Percentiles rank a stretch among this genome's conserved stretches.
phyloP scores from a whole-genome alignment of 1,140 invertebrate genomes.

The Telenomus remus region DNA sequence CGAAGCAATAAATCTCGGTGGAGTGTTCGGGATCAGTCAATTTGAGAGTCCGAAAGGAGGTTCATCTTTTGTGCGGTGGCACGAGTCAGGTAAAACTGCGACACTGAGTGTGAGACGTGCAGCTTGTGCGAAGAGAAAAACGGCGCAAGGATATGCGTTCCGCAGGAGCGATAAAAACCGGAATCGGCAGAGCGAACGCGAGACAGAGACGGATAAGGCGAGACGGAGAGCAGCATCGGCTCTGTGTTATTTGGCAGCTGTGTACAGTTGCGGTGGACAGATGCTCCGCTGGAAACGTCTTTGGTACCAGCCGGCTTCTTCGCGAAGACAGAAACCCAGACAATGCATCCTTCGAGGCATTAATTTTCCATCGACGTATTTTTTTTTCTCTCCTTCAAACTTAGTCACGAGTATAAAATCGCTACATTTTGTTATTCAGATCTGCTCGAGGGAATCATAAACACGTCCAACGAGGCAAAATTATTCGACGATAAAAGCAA shows the following conservation, averaged over 20 bases:
- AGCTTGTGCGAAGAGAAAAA: slow-evolving; percentile 65
- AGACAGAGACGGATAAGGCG: slow-evolving; percentile 28
- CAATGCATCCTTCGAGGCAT: too few relatives aligned
- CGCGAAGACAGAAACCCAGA: slow-evolving; percentile 29
- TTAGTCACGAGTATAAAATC: too few relatives aligned
- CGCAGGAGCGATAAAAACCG: slow-evolving; percentile 45
- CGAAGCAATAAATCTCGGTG: slow-evolving; percentile 13
- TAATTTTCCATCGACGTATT: too few relatives aligned
- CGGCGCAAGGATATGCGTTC: slow-evolving; percentile 37
- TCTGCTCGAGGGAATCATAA: too few relatives aligned
- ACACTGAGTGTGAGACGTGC: slow-evolving; percentile 43
- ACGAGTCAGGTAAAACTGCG: slow-evolving; percentile 51
- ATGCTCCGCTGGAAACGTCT: slow-evolving; percentile 71
- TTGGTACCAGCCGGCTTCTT: slow-evolving; percentile 64
- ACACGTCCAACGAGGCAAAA: too few relatives aligned
- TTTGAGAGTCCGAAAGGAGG: slow-evolving; percentile 21
- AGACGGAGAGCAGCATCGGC: slow-evolving; percentile 59
- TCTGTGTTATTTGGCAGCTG: slow-evolving; percentile 73
- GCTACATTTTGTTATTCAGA: too few relatives aligned
- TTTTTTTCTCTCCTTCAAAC: too few relatives aligned
- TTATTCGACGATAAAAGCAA: too few relatives aligned
- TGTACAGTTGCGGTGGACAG: slow-evolving; percentile 65
- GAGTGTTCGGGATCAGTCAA: slow-evolving; percentile 20
- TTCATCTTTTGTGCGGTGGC: slow-evolving; percentile 52
- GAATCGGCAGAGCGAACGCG: slow-evolving; percentile 29